Evolutionary conservation across 1,140 invertebrate genomes (phyloP).

Genomic region (Drosophila lini): DNA sequence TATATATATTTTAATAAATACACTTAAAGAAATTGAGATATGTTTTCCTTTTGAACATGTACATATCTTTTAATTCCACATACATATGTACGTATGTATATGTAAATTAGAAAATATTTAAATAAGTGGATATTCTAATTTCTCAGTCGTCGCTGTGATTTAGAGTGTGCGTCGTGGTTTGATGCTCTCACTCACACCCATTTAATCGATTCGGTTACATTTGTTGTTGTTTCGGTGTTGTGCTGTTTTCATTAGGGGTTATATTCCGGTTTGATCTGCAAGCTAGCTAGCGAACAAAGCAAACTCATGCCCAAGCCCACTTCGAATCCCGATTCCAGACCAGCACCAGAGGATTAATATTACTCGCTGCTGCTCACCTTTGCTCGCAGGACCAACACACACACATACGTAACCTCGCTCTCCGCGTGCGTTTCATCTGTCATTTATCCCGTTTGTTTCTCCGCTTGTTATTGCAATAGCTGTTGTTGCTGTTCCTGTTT

Average conservation of each 20-base stretch:
- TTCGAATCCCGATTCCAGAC: constrained; percentile 34
- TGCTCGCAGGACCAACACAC: constrained; percentile 33
- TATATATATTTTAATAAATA: not conserved
- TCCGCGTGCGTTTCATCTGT: constrained; percentile 69
- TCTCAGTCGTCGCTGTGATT: constrained; percentile 1
- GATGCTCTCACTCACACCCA: constrained; percentile 43
- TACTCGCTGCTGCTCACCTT: constrained; percentile 54
- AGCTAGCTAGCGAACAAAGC: constrained; percentile 42
- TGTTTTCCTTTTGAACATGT: too few species aligned
- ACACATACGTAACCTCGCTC: constrained; percentile 25
- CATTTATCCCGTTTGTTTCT: constrained; percentile 60
- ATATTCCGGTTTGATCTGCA: constrained; percentile 78
- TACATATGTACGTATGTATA: too few species aligned
- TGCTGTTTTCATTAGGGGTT: constrained; percentile 78
- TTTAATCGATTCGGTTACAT: constrained; percentile 76
- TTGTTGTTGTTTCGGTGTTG: constrained; percentile 54
- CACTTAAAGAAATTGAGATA: not conserved
- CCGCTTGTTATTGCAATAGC: constrained; percentile 37
- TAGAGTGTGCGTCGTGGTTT: not conserved
- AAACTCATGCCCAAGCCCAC: constrained; percentile 33
- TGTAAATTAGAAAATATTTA: not conserved
- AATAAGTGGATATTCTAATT: constrained; percentile 1
- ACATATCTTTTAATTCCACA: not conserved
- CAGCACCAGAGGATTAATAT: constrained; percentile 24
- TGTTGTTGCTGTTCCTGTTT: constrained; percentile 8